A percentile compares a stretch with the other conserved stretches of the same genome.
These are phyloP conservation scores for Streptopelia turtur DNA, from an alignment of 2,797 vertebrate genomes.

Conservation along the genomic window DNA sequence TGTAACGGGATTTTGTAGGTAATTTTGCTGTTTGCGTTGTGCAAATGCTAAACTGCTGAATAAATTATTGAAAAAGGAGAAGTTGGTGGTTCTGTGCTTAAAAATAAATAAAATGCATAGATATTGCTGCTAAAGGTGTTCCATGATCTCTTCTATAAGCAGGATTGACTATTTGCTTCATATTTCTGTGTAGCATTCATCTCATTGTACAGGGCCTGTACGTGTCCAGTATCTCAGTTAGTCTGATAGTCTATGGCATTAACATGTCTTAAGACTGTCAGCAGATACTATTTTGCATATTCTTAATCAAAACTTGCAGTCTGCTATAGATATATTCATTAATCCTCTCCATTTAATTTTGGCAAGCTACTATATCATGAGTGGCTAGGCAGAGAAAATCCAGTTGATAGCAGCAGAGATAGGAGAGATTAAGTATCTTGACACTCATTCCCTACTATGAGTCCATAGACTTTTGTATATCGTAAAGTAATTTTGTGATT, in stretches of 20 bases:
- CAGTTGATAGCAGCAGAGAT: not conserved
- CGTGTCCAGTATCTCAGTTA: not conserved
- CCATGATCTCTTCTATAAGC: not conserved
- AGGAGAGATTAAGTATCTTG: not conserved
- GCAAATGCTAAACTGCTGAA: not conserved
- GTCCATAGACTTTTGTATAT: not conserved
- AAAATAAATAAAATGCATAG: not conserved
- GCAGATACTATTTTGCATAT: not conserved
- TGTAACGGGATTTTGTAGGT: not conserved
- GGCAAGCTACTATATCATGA: not conserved
- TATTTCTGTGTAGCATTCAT: not conserved
- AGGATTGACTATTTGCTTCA: not conserved
- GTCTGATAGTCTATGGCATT: not conserved
- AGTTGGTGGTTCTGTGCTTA: not conserved
- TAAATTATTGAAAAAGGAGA: not conserved
- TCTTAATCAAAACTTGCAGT: not conserved
- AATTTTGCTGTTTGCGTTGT: not conserved
- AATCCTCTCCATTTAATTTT: not conserved
- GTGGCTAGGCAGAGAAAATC: not conserved
- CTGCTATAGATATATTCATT: not conserved
- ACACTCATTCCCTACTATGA: not conserved
- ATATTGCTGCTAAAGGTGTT: not conserved
- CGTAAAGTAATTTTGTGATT: not conserved
- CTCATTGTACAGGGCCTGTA: not conserved
- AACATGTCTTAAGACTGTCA: not conserved